phyloP scores from a whole-genome alignment of 2,113 vertebrate species.

The Todiramphus saurophagus region DNA sequence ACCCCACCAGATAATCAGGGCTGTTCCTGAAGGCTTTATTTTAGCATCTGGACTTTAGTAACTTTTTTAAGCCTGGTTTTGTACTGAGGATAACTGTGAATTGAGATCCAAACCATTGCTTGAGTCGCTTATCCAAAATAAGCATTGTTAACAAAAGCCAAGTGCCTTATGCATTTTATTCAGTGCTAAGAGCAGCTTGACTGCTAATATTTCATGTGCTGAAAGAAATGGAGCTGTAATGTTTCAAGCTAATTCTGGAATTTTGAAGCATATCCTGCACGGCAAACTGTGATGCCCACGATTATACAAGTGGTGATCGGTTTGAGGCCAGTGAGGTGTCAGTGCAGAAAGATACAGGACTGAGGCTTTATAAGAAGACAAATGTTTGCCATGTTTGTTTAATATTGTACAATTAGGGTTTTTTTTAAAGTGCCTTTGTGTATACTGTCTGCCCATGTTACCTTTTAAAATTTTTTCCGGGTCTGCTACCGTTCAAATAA shows the following conservation, averaged over 20 bases:
- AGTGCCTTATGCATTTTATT: slow-evolving; percentile 37
- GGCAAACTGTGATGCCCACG: background rate
- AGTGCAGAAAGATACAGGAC: background rate
- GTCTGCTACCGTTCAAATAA: background rate
- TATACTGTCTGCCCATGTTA: background rate
- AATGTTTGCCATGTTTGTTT: background rate
- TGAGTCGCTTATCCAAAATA: slow-evolving; percentile 49
- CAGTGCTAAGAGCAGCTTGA: slow-evolving; percentile 19
- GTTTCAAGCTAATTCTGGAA: background rate
- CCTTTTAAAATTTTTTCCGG: background rate
- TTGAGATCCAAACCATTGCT: slow-evolving; percentile 48
- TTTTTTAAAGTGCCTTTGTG: background rate
- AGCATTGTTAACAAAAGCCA: slow-evolving; percentile 53
- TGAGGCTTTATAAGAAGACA: background rate
- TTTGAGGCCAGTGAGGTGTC: background rate
- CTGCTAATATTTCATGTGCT: slow-evolving; percentile 29
- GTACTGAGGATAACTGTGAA: slow-evolving; percentile 36
- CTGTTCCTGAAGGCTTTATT: slow-evolving; percentile 43
- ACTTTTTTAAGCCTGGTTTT: slow-evolving; percentile 40
- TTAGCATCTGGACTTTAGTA: slow-evolving; percentile 52
- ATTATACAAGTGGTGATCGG: background rate
- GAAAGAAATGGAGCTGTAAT: background rate
- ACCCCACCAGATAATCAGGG: slow-evolving; percentile 14
- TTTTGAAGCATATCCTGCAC: background rate
- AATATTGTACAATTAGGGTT: background rate